phyloP scores from a whole-genome alignment of 2,113 vertebrate genomes.

The Pagrus major region DNA sequence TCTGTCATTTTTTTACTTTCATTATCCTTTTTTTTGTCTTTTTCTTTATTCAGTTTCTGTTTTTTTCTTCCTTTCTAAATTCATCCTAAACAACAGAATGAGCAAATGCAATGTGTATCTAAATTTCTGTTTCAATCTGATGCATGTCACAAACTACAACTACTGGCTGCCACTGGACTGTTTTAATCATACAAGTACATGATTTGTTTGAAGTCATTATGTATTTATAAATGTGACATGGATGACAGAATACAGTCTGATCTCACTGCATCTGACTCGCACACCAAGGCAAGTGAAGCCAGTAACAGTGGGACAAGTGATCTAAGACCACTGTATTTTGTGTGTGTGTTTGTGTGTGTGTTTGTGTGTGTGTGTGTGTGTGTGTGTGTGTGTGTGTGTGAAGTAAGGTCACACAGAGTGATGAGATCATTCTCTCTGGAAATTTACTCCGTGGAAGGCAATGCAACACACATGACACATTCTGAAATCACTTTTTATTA shows the following conservation, averaged over 20 bases:
- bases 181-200: slow-evolving; percentile 7
- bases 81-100: not conserved
- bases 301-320: slow-evolving; percentile 30
- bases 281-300: slow-evolving; percentile 52
- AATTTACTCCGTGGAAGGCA: slow-evolving; percentile 56
- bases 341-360: not conserved
- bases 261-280: slow-evolving; percentile 48
- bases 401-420: slow-evolving; percentile 54
- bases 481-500: slow-evolving; percentile 73
- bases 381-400: not conserved
- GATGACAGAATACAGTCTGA: slow-evolving; percentile 47
- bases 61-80: not conserved
- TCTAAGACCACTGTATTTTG: slow-evolving; percentile 31
- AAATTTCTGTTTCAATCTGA: not conserved
- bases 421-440: slow-evolving; percentile 74
- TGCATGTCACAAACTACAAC: not conserved
- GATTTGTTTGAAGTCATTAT: slow-evolving; percentile 24
- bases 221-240: slow-evolving; percentile 4
- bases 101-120: not conserved
- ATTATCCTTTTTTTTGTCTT: too few species aligned
- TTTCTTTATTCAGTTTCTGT: too few species aligned
- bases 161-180: not conserved
- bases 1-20: too few species aligned
- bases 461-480: slow-evolving; percentile 63
- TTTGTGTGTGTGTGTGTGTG: not conserved